These are phyloP conservation scores for Esox masquinongy DNA, from an alignment of 2,797 vertebrate genomes.

Conservation along the genomic window DNA sequence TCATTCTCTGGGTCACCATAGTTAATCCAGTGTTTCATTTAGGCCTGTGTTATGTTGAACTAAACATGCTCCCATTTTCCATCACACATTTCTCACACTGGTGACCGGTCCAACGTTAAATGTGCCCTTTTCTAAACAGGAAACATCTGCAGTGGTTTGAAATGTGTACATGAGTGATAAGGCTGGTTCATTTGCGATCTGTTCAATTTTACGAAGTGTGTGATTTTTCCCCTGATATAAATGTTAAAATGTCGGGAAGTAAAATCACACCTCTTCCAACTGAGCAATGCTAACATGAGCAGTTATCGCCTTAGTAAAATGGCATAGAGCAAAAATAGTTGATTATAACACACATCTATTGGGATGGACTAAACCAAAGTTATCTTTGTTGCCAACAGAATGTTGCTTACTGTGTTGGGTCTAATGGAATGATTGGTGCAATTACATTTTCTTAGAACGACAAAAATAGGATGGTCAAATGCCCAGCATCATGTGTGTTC, in stretches of 20 bases:
- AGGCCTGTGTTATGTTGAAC: not conserved
- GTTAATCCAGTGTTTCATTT: no score
- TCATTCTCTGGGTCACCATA: no score
- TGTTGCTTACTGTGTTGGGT: not conserved
- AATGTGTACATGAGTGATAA: conserved; percentile 41
- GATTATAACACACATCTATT: not conserved
- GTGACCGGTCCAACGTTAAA: conserved; percentile 1
- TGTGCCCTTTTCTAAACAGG: conserved; percentile 48
- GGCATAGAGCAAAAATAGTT: not conserved
- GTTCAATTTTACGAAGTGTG: conserved; percentile 39
- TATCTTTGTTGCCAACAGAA: not conserved
- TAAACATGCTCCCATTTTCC: conserved; percentile 1
- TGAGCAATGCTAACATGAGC: not conserved
- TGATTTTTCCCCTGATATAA: conserved; percentile 20
- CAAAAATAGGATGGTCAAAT: not conserved
- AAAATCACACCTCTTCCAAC: not conserved
- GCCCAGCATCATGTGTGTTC: not conserved
- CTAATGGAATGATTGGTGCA: not conserved
- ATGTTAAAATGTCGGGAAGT: not conserved
- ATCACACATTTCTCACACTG: conserved; percentile 52
- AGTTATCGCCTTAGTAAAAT: not conserved
- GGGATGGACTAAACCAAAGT: not conserved
- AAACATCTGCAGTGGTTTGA: conserved; percentile 65
- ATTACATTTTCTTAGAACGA: not conserved
- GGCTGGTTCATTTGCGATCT: conserved; percentile 11